A percentile compares a stretch with the other conserved stretches of the same genome.
phyloP scores from a whole-genome alignment of 2,113 vertebrate genomes.

The Aphelocoma coerulescens region DNA sequence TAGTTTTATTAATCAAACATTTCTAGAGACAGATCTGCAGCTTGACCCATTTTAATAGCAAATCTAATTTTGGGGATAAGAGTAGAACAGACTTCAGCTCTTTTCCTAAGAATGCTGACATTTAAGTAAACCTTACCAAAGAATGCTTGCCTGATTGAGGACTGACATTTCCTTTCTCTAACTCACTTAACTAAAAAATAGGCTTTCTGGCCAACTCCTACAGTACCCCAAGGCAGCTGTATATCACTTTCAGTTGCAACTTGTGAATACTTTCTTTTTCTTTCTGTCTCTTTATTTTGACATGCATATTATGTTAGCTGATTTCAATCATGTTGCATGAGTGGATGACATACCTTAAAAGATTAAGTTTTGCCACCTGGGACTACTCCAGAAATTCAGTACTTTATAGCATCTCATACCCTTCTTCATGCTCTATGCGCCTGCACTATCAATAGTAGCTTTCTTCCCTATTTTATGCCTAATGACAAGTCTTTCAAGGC shows the following conservation, averaged over 20 bases:
- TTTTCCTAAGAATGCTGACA: constrained; percentile 71
- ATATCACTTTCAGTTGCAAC: constrained; percentile 59
- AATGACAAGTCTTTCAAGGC: constrained; percentile 53
- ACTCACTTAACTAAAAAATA: constrained; percentile 68
- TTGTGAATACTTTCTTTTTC: constrained; percentile 65
- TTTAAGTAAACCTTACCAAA: constrained; percentile 69
- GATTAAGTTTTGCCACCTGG: constrained; percentile 75
- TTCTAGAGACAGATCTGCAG: constrained; percentile 3
- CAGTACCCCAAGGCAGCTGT: constrained; percentile 63
- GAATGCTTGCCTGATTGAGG: constrained; percentile 69
- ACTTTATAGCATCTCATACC: constrained; percentile 61
- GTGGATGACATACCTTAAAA: constrained; percentile 74
- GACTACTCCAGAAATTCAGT: constrained; percentile 70
- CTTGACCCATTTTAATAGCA: constrained; percentile 24
- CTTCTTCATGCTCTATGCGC: constrained; percentile 58
- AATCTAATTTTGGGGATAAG: constrained; percentile 33
- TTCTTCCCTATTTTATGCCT: constrained; percentile 68
- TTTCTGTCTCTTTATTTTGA: constrained; percentile 65
- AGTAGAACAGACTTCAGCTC: constrained; percentile 37
- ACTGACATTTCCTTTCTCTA: constrained; percentile 79
- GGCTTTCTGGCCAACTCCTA: constrained; percentile 58
- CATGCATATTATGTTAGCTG: constrained; percentile 71
- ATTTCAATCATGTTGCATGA: constrained; percentile 68
- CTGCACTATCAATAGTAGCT: constrained; percentile 67
- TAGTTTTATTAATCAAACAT: constrained; percentile 38